Base-by-base conservation (phyloP, 2,888 invertebrate species). In the Lasioglossum figueresi region DNA sequence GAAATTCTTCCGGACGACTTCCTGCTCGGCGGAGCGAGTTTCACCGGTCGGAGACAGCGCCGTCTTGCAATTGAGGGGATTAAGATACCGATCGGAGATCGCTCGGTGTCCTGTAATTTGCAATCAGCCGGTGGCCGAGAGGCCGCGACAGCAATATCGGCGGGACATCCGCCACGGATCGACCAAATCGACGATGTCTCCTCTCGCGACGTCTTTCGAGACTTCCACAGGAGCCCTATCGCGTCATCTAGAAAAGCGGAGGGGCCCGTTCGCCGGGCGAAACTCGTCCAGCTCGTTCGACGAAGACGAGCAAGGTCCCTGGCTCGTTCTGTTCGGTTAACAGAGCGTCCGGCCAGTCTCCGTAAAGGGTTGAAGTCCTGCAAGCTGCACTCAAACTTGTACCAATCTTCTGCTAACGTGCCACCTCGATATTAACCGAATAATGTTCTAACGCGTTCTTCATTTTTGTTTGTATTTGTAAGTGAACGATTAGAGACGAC, bases 61-160 rank as follows among this genome's bases (percentile, higher is more conserved):
- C 63, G 70, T 63, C 34, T 71, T 43, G 73, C 79, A 75, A 70
- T 82, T 80, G 80, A 82, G 74, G 5, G 70, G 80, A 79, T 82
- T 59, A 59, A 70, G 82, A 82, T 74, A 79, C 79, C 37, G 59
- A 79, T 82, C 73, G 68, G 43, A 56, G 76, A 80, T 76, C 80
- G 43, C 76, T 40, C 59, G 71, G 23, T 48, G 77, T 66, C 40
- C 48, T 74, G 80, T 82, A 82, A 82, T 59, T 82, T 75, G 52
- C 56, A 79, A 80, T 75, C 79, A 73, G 66, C 52, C 40, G 27
- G 68, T 74, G 59, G 71, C 76, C 37, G 59, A n/a, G 43, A 52
- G 52, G 8, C 34, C 12, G 45, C 76, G 19, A 45, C 76, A 6
- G 75, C 34, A 70, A 68, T 52, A 31, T 43, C 52, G 80, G 31